Conservation (phyloP, 2,797 vertebrate species). For the Botia kubotai region DNA sequence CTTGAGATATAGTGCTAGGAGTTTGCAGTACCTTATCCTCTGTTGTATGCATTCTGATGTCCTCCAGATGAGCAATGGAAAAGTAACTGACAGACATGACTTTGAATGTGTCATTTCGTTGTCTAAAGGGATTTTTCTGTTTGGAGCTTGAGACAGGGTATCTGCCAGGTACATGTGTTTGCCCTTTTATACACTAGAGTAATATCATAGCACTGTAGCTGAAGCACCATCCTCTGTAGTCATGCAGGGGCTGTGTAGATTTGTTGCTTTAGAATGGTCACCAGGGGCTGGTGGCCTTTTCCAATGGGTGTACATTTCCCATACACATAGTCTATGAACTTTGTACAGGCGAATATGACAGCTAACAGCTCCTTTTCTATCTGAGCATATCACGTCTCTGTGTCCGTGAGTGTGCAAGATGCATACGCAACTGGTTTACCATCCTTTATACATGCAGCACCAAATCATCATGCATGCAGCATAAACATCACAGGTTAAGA, state of each 20-base stretch:
- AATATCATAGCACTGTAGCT: neutral
- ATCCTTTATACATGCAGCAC: neutral
- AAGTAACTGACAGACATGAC: conserved; percentile 35
- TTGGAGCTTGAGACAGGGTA: neutral
- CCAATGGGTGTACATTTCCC: neutral
- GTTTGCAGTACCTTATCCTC: conserved; percentile 8
- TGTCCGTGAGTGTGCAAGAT: neutral
- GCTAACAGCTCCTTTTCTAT: neutral
- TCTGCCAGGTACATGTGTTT: neutral
- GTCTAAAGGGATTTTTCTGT: conserved; percentile 1
- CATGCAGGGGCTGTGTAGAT: neutral
- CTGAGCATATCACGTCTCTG: neutral
- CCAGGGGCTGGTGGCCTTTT: neutral
- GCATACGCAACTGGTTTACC: neutral
- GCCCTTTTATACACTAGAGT: neutral
- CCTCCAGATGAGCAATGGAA: conserved; percentile 15
- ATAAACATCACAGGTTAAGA: neutral
- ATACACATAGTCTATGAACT: neutral
- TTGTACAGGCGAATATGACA: neutral
- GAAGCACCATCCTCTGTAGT: neutral
- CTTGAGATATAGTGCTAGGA: conserved; percentile 1
- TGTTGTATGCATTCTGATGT: conserved; percentile 35
- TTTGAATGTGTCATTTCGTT: neutral
- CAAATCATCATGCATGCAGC: neutral
- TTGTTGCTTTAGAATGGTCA: neutral